Percentiles rank a stretch among this genome's conserved stretches.
phyloP scores from a whole-genome alignment of 2,113 vertebrate genomes.

The Mesembrinibis cayennensis region DNA sequence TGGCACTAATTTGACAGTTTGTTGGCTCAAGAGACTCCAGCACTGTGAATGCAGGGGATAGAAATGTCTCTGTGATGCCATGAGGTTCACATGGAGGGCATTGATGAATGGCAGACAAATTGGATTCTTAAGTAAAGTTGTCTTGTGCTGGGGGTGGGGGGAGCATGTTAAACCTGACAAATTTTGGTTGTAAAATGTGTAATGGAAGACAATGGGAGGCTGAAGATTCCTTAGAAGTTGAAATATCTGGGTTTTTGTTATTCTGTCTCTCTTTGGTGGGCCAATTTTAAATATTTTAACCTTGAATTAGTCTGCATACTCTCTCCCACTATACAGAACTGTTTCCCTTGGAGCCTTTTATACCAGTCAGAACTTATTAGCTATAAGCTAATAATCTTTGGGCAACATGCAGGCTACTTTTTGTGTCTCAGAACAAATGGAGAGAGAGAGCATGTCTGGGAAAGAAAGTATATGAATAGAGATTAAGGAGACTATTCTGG shows the following conservation, averaged over 20 bases:
- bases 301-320: not conserved
- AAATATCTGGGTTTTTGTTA: not conserved
- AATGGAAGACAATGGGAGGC: not conserved
- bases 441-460: not conserved
- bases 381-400: not conserved
- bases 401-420: not conserved
- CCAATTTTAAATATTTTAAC: not conserved
- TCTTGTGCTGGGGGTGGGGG: not conserved
- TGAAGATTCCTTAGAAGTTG: not conserved
- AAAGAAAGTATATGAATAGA: not conserved
- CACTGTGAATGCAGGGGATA: slow-evolving; percentile 26
- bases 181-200: not conserved
- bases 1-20: slow-evolving; percentile 71
- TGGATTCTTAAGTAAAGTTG: slow-evolving; percentile 45
- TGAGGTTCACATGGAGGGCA: slow-evolving; percentile 26
- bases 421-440: not conserved
- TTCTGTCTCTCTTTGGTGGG: not conserved
- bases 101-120: slow-evolving; percentile 59
- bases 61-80: slow-evolving; percentile 56
- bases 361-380: not conserved
- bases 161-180: not conserved
- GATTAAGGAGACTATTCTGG: not conserved
- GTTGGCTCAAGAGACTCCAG: slow-evolving; percentile 60
- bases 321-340: not conserved
- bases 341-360: not conserved